Evolutionary conservation across 2,113 vertebrate genomes (phyloP).

Genomic region (Tyrannus savana): DNA sequence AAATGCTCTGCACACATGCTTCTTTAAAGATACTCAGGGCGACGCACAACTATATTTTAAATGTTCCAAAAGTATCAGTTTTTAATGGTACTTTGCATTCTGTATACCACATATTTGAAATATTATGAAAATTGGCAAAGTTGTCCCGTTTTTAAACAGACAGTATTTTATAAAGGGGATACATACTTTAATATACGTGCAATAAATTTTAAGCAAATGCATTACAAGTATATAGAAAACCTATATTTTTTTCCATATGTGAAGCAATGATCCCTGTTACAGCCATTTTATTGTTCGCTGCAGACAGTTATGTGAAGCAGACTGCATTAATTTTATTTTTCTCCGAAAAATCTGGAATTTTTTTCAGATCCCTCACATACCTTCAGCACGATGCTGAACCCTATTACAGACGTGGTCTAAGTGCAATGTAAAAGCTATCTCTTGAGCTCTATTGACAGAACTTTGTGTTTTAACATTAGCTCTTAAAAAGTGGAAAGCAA

Average conservation of each 20-base stretch:
- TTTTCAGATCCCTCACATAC: constrained; percentile 47
- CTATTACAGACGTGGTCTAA: background rate
- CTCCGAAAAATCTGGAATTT: constrained; percentile 42
- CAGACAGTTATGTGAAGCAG: constrained; percentile 58
- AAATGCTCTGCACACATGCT: background rate
- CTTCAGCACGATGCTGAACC: constrained; percentile 48
- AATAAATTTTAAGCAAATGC: constrained; percentile 54
- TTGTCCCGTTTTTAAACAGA: constrained; percentile 6
- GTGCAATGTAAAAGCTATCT: constrained; percentile 13
- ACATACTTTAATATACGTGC: constrained; percentile 36
- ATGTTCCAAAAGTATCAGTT: background rate
- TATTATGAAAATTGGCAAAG: constrained; percentile 33
- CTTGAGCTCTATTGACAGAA: background rate
- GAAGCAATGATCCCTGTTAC: constrained; percentile 51
- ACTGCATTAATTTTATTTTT: constrained; percentile 49
- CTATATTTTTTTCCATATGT: constrained; percentile 60
- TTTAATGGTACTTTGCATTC: constrained; percentile 5
- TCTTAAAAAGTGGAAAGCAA: constrained; percentile 24
- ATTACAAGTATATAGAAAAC: constrained; percentile 50
- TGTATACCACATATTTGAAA: constrained; percentile 29
- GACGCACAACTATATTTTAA: background rate
- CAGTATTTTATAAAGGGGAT: constrained; percentile 4
- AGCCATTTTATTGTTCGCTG: constrained; percentile 67
- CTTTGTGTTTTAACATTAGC: background rate
- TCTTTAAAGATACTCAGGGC: background rate